Evolutionary conservation across 2,797 vertebrate species (phyloP), one percentile per base, ranked within the genome.

Genomic region (Martes flavigula): DNA sequence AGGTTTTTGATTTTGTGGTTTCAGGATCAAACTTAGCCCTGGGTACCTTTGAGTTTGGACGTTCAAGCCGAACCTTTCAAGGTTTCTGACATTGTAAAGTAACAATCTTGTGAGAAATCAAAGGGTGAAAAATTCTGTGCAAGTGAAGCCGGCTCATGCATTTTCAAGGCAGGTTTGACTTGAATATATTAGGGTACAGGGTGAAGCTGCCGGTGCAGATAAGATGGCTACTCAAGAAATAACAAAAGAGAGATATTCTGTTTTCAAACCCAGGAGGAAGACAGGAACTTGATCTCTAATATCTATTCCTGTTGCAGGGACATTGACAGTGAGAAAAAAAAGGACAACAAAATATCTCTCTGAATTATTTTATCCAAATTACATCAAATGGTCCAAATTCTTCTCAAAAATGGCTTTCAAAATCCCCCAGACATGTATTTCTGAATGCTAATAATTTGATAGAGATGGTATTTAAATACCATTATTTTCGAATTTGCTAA

Each of bases 91-190:
- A 95, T 38, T 91, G 79, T 87, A 58, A 90, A 94, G 93, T 85
- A 96, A 97, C 95, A 96, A 83, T 85, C 94, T 96, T 96, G 84
- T 20, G 54, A 93, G 83, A 97, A 97, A 94, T 97, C 96, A 97
- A 97, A 97, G 72, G 48, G 96, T 93, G 72, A 97, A 92, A 96
- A 96, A 96, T 88, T 96, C 94, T 93, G 64, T 48, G 40, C 60
- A 66, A 94, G 84, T 48, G 58, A 97, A 94, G 30, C 35, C 79
- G 48, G 60, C 85, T 98, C 88, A 94, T 98, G 95, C 82, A 98
- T 97, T 97, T 97, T 98, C 93, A 98, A 96, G 90, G 72, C 54
- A 72, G 48, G 38, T 79, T 96, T 62, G 58, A 60, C 79, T 87
- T 87, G 95, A 96, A 95, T 96, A 89, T 35, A 86, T 97, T 60